Conservation (phyloP, 2,113 vertebrate genomes). For the Nerophis ophidion region DNA sequence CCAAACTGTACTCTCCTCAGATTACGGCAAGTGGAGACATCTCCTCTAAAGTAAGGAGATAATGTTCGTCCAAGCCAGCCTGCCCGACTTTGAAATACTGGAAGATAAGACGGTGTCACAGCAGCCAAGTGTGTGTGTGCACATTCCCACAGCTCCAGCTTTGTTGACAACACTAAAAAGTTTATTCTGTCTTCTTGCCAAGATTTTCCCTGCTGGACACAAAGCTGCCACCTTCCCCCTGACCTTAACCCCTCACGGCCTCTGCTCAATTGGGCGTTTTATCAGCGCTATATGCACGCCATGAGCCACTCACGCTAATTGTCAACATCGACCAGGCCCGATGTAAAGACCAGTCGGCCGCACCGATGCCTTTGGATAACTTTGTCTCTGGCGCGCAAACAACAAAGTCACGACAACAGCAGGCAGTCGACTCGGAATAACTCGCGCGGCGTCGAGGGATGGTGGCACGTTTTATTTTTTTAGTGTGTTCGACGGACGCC, state of each 20-base stretch:
- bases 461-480: conserved; percentile 3
- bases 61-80: too few relatives aligned
- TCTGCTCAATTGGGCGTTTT: conserved; percentile 34
- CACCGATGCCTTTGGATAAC: conserved; percentile 24
- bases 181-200: conserved; percentile 14
- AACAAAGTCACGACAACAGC: background rate
- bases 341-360: conserved; percentile 14
- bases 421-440: too few relatives aligned
- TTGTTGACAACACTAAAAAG: conserved; percentile 6
- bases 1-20: too few relatives aligned
- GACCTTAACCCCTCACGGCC: conserved; percentile 30
- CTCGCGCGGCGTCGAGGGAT: conserved; percentile 2
- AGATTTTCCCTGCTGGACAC: conserved; percentile 33
- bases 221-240: conserved; percentile 25
- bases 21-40: too few relatives aligned
- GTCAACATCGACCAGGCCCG: conserved; percentile 15
- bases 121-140: too few relatives aligned
- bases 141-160: too few relatives aligned
- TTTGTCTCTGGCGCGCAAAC: conserved; percentile 4
- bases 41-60: too few relatives aligned
- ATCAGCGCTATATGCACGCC: conserved; percentile 33
- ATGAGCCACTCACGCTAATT: conserved; percentile 30
- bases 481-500: background rate
- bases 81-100: too few relatives aligned
- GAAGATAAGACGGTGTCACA: too few relatives aligned